A percentile compares a stretch with the other conserved stretches of the same genome.
phyloP scores from a whole-genome alignment of 1,140 invertebrate species.

The Eurosta solidaginis region DNA sequence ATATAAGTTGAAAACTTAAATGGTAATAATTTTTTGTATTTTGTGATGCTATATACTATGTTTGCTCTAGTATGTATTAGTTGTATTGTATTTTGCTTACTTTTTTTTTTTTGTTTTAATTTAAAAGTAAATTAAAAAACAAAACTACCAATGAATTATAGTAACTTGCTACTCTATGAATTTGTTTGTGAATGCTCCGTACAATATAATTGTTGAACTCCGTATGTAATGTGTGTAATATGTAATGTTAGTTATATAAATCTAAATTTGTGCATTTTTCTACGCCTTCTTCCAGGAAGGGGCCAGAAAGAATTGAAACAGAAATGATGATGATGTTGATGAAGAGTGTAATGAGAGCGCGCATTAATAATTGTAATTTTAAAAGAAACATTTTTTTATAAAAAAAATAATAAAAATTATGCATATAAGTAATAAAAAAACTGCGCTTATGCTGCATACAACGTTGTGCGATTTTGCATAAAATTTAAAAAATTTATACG shows the following conservation, averaged over 20 bases:
- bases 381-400: too few relatives aligned
- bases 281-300: conserved; percentile 16
- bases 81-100: conserved; percentile 22
- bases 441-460: too few relatives aligned
- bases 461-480: too few relatives aligned
- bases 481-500: too few relatives aligned
- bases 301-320: conserved; percentile 17
- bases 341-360: background rate
- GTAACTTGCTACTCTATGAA: background rate
- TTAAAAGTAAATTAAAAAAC: too few relatives aligned
- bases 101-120: too few relatives aligned
- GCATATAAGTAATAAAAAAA: too few relatives aligned
- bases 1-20: conserved; percentile 8
- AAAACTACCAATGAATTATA: background rate
- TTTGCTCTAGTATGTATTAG: background rate
- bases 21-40: background rate
- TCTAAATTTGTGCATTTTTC: background rate
- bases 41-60: conserved; percentile 17
- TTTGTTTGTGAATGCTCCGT: background rate
- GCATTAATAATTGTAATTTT: too few relatives aligned
- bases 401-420: too few relatives aligned
- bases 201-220: conserved; percentile 21
- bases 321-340: too few relatives aligned
- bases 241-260: conserved; percentile 3
- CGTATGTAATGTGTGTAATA: background rate